Evolutionary conservation across 2,888 invertebrate genomes (phyloP), one percentile per base, ranked within the genome.

Genomic region (Chironomus riparius): DNA sequence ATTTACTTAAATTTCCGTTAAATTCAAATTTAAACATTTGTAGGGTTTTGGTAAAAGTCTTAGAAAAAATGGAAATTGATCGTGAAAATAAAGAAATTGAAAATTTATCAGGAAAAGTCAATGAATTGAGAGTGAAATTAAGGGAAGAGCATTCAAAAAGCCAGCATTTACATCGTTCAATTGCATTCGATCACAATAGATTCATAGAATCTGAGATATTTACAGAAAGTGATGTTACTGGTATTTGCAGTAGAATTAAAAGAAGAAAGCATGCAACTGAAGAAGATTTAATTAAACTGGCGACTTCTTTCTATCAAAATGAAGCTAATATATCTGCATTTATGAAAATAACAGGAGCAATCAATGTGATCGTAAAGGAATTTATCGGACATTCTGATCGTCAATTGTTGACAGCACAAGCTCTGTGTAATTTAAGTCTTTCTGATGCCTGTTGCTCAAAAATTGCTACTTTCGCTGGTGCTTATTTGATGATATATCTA

Each of bases 391-490:
- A 50, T 38, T 38, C 38, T 7, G 15, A 68, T n/a, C 61, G 47
- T 0, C 79, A 80, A 21, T 78, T 82, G 1, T 78, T 80, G 65
- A 81, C 84, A 0, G 79, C 80, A 4, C 83, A 84, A 77, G 81
- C 81, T 12, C 71, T 84, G 2, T 84, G 84, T 73, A 84, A 84
- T 78, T 78, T 83, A 3, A 82, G 83, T 1, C 76, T 84, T 2
- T 81, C 81, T 68, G 77, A 78, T 1, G 79, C 80, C 4, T 79
- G 82, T 4, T 82, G 83, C 76, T 82, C 83, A 7, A 84, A 83
- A 78, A 80, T 84, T 1, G 79, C 81, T 1, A 76, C 77, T 0
- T 47, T 80, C 70, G 82, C 81, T 0, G 84, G 84, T 0, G 81
- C 81, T 72, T 83, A 84, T 76, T 77, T 84, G 28, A 79, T 83